Evolutionary conservation across 2,888 invertebrate genomes (phyloP), one percentile per base, ranked within the genome.

Genomic region (Myathropa florea): DNA sequence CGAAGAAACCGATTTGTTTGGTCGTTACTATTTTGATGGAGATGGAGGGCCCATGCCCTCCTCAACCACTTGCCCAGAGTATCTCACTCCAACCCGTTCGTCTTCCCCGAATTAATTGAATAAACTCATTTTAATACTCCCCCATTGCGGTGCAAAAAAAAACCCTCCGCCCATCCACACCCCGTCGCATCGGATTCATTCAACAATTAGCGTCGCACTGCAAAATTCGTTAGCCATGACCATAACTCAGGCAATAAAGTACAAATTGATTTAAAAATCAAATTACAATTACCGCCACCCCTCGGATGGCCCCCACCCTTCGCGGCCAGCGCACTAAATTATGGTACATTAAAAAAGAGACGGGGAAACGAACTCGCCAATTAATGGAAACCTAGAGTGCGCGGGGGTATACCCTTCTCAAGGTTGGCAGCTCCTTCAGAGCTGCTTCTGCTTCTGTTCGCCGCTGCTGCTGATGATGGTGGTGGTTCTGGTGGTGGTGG

Each of bases 241-340:
- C 83, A 83, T 86, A 86, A 86, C 78, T 82, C 78, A 78, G 70
- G 70, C 78, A 82, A 79, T 86, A 75, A 86, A 83, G 78, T 71
- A 71, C 82, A 86, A 86, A 86, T 86, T 86, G 83, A 86, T 86
- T 86, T 70, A 55, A 86, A 86, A 86, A 86, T 86, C 82, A 83
- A 86, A 86, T 83, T 83, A 86, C 86, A 83, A 79, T 86, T 83
- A 86, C 75, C 65, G 59, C 86, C 86, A 71, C 78, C 83, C 82
- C 73, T 28, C 30, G 70, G 65, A 46, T 24, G 6, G 12, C 7
- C 33, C 33, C 28, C 7, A 4, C 60, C 23, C 21, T 23, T n/a
- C n/a, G n/a, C 59, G 12, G 72, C 24, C 59, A 59, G 39, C 59
- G n/a, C 39, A 68, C 63, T 77, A 85, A 85, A 72, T 85, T 76